Base-by-base conservation (phyloP, 2,113 vertebrate species). In the Pampusana beccarii region DNA sequence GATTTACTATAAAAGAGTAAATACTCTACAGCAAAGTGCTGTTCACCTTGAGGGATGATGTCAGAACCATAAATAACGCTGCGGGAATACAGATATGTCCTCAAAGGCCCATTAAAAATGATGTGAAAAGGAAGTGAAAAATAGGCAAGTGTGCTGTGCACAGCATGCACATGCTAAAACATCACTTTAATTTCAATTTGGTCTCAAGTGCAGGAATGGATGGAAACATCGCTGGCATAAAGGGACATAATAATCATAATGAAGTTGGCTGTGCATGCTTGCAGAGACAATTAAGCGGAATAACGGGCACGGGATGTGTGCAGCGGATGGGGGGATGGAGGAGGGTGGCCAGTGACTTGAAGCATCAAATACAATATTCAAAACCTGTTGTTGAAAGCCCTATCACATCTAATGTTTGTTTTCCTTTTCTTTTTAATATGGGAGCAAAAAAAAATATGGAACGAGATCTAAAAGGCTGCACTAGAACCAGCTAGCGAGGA, bases 11-110 rank as follows among this genome's bases (percentile, higher is more conserved):
- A 60, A 78, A 91, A 87, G 80, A 93, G 90, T 21, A 90, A 34
- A 21, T 86, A 92, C 78, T 67, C 56, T 33, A 66, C 92, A 83
- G 86, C 92, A 85, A 25, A 90, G 94, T 29, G 51, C 80, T n/a
- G 53, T 81, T 96, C 96, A 96, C 94, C 96, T 97, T 94, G 92
- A 96, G 79, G 80, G 92, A 70, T 87, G 94, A 96, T 91, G 91
- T 96, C 95, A 97, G 95, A 95, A n/a, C 92, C 91, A n/a, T 92
- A 90, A 89, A 97, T 96, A 97, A 93, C 73, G 4, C 38, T 64
- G 9, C 51, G 7, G 92, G 88, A 90, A 94, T 77, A 65, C n/a
- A 23, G 92, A 85, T 67, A 75, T 42, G 78, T 85, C 91, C 94
- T 96, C 16, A 88, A 94, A 94, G 91, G 46, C 66, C 83, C 86